These are phyloP conservation scores for Felis chaus DNA, from an alignment of 2,113 vertebrate species.

Conservation along the genomic window DNA sequence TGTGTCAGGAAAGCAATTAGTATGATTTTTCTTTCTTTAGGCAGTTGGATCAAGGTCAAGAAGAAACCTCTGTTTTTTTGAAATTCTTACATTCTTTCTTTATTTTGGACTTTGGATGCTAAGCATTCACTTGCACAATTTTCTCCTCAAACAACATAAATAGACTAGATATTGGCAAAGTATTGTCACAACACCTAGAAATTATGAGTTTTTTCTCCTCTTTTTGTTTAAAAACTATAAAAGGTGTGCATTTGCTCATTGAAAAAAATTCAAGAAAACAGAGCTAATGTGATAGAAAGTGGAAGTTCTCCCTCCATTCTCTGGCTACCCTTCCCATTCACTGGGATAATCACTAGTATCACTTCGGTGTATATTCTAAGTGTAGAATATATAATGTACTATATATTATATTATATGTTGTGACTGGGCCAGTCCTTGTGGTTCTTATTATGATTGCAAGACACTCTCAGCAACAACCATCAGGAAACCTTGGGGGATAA, in stretches of 20 bases:
- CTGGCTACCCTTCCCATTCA: background rate
- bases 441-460: background rate
- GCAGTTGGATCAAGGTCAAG: conserved; percentile 50
- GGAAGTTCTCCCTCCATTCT: background rate
- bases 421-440: background rate
- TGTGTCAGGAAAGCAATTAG: conserved; percentile 56
- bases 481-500: background rate
- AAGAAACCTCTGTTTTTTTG: conserved; percentile 15
- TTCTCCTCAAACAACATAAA: conserved; percentile 10
- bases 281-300: background rate
- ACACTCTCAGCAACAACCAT: background rate
- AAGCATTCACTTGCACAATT: conserved; percentile 28
- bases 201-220: background rate
- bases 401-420: background rate
- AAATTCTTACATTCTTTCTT: conserved; percentile 25
- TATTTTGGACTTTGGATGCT: conserved; percentile 35
- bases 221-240: background rate
- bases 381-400: background rate
- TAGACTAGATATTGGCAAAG: background rate
- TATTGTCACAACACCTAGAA: background rate
- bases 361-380: background rate
- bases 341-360: background rate
- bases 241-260: background rate
- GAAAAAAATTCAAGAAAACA: background rate
- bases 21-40: conserved; percentile 42